Conservation (phyloP, 2,888 invertebrate species). For the Oligia fasciuncula region DNA sequence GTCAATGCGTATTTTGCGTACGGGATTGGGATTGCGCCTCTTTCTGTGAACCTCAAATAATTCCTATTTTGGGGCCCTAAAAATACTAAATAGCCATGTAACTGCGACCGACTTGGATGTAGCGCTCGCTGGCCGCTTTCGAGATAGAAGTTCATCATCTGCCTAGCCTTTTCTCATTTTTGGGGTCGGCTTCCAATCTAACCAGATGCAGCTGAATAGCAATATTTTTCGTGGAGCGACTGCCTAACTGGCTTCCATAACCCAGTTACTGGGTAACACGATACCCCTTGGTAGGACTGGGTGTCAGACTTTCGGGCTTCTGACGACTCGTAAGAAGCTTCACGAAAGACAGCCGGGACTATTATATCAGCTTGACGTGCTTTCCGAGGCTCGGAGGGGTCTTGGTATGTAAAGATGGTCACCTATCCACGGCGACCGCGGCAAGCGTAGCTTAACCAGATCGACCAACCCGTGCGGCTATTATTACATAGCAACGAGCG, state of each 20-base stretch:
- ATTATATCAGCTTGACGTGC: neutral
- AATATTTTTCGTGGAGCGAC: neutral
- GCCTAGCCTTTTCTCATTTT: no score
- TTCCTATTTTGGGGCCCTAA: neutral
- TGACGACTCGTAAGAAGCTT: no score
- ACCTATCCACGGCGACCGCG: neutral
- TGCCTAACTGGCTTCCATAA: no score
- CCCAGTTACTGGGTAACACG: neutral
- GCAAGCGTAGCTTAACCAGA: neutral
- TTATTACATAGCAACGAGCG: neutral
- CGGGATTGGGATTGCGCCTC: neutral
- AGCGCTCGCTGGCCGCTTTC: no score
- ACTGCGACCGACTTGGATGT: no score
- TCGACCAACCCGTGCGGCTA: neutral
- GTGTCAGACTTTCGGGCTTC: neutral
- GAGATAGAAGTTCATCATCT: no score
- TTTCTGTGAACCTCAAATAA: neutral
- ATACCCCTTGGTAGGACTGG: neutral
- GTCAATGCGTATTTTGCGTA: no score
- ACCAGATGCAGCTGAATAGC: neutral
- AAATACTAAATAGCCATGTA: neutral
- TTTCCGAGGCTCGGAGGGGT: neutral
- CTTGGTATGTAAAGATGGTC: neutral
- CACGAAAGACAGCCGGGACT: neutral
- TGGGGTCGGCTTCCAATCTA: neutral